A percentile compares a stretch with the other conserved stretches of the same genome.
phyloP scores from a whole-genome alignment of 2,113 vertebrate genomes.

The Sinocyclocheilus grahami region DNA sequence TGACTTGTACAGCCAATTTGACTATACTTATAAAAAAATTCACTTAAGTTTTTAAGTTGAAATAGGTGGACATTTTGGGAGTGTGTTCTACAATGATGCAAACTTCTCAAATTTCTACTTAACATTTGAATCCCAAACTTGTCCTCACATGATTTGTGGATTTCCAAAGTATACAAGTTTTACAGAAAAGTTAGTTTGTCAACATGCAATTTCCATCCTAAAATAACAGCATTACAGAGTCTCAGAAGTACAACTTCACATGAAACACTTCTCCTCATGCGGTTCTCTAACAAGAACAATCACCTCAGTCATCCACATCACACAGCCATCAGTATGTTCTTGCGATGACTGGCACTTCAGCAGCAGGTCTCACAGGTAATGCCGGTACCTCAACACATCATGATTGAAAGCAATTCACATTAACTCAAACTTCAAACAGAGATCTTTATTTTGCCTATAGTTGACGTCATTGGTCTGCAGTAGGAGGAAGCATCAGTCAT shows the following conservation, averaged over 20 bases:
- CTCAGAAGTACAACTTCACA: not conserved
- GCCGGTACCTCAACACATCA: not conserved
- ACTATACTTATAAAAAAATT: too few species aligned
- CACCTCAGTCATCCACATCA: not conserved
- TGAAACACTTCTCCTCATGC: not conserved
- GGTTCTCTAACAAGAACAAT: constrained; percentile 1
- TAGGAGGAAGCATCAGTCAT: not conserved
- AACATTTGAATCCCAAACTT: too few species aligned
- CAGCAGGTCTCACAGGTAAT: not conserved
- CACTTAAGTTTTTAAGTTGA: too few species aligned
- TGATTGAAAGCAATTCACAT: constrained; percentile 1
- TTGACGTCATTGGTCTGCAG: not conserved
- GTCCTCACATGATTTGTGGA: too few species aligned
- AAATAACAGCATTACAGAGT: not conserved
- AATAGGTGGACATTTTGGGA: too few species aligned
- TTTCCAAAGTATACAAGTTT: not conserved
- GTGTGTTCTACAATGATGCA: too few species aligned
- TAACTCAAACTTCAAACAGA: not conserved
- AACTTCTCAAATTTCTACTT: too few species aligned
- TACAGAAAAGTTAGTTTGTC: not conserved
- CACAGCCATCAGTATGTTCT: not conserved
- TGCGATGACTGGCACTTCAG: not conserved
- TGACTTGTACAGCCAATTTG: too few species aligned
- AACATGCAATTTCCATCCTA: not conserved
- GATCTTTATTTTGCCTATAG: not conserved